Conservation (phyloP, 2,797 vertebrate species). For the Danio aesculapii region DNA sequence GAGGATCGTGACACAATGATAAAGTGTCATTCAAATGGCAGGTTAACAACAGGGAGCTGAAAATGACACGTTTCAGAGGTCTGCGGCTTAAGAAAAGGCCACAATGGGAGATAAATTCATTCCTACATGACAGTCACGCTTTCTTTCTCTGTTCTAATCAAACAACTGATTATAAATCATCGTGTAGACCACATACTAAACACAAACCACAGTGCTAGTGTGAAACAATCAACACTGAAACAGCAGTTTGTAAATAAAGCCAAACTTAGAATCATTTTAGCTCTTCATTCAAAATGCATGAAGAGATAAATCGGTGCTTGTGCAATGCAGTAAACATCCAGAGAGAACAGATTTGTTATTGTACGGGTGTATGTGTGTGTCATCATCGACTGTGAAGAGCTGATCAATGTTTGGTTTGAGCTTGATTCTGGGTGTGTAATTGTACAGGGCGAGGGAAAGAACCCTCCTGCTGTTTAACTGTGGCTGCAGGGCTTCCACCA, state of each 20-base stretch:
- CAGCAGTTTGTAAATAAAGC: background rate
- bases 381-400: conserved; percentile 4
- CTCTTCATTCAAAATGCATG: background rate
- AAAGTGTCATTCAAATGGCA: conserved; percentile 11
- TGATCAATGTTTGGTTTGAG: conserved; percentile 54
- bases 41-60: background rate
- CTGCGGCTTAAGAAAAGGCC: conserved; percentile 13
- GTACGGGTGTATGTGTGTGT: background rate
- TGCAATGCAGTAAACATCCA: conserved; percentile 5
- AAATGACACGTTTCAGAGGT: conserved; percentile 13
- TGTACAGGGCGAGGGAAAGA: conserved; percentile 49
- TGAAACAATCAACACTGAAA: conserved; percentile 1
- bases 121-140: conserved; percentile 19
- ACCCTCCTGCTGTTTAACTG: conserved; percentile 54
- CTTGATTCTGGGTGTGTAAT: conserved; percentile 58
- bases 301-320: background rate
- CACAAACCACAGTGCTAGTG: background rate
- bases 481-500: conserved; percentile 21
- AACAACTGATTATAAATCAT: background rate
- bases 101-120: background rate
- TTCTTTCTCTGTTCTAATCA: conserved; percentile 1
- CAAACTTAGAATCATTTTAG: no score
- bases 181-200: background rate
- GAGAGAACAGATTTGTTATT: conserved; percentile 15
- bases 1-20: background rate